phyloP scores from a whole-genome alignment of 2,113 vertebrate genomes.

The Otolemur garnettii region DNA sequence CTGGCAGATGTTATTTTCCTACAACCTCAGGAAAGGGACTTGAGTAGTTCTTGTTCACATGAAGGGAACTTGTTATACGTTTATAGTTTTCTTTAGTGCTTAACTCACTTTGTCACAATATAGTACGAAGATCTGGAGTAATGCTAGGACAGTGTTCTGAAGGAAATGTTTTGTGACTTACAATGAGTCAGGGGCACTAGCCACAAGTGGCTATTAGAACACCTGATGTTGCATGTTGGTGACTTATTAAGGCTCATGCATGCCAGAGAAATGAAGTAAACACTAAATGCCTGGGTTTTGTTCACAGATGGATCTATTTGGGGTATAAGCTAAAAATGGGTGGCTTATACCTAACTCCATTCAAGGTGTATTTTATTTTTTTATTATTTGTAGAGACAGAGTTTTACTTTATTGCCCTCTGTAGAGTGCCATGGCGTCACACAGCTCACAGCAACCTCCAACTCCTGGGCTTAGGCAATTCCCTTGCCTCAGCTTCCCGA shows the following conservation, averaged over 20 bases:
- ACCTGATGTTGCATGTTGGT: not conserved
- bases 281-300: not conserved
- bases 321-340: not conserved
- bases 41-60: not conserved
- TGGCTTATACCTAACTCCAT: not conserved
- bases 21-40: not conserved
- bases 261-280: not conserved
- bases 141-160: not conserved
- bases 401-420: no score
- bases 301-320: not conserved
- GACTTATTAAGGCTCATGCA: not conserved
- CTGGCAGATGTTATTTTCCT: not conserved
- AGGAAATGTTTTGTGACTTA: not conserved
- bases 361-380: not conserved
- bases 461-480: no score
- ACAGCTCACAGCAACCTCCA: no score
- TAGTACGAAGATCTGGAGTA: not conserved
- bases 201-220: not conserved
- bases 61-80: not conserved
- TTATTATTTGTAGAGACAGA: no score
- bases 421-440: no score
- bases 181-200: not conserved
- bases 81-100: not conserved
- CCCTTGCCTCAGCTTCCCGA: no score
- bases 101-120: no score